These are phyloP conservation scores for Gobionotothen gibberifrons DNA, from an alignment of 2,797 vertebrate genomes.

Conservation along the genomic window DNA sequence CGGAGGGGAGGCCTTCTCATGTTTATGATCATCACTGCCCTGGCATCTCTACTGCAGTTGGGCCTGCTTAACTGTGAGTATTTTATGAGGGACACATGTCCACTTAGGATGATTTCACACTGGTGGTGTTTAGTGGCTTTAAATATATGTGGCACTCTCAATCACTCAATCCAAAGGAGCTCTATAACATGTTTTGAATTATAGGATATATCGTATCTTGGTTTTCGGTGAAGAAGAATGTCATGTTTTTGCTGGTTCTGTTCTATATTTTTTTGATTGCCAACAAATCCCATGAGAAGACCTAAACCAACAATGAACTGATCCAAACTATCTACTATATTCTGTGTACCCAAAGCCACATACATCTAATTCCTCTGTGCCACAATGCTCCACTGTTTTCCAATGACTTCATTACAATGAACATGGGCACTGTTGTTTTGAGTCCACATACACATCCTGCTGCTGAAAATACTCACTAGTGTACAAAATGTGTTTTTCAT, in stretches of 20 bases:
- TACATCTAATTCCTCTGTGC: neutral
- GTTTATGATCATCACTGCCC: slow-evolving; percentile 97
- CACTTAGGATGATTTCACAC: neutral
- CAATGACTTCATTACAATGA: neutral
- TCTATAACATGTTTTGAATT: neutral
- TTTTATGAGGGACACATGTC: neutral
- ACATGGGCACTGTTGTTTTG: neutral
- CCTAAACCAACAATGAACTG: neutral
- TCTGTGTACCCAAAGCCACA: neutral
- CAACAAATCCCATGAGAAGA: neutral
- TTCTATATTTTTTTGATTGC: neutral
- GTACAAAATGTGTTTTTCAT: neutral
- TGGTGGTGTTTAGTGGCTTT: neutral
- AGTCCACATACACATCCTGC: neutral
- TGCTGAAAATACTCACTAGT: neutral
- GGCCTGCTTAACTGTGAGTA: slow-evolving; percentile 96
- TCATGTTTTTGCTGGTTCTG: neutral
- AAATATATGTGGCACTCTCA: neutral
- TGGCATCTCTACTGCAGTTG: slow-evolving; percentile 95
- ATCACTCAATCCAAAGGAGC: neutral
- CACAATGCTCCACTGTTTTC: neutral
- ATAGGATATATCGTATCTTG: neutral
- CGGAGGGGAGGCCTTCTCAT: slow-evolving; percentile 95
- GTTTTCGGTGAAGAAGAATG: neutral
- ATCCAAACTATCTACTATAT: neutral